A percentile compares a stretch with the other conserved stretches of the same genome.
phyloP scores from a whole-genome alignment of 2,113 vertebrate genomes.

The Puma concolor region DNA sequence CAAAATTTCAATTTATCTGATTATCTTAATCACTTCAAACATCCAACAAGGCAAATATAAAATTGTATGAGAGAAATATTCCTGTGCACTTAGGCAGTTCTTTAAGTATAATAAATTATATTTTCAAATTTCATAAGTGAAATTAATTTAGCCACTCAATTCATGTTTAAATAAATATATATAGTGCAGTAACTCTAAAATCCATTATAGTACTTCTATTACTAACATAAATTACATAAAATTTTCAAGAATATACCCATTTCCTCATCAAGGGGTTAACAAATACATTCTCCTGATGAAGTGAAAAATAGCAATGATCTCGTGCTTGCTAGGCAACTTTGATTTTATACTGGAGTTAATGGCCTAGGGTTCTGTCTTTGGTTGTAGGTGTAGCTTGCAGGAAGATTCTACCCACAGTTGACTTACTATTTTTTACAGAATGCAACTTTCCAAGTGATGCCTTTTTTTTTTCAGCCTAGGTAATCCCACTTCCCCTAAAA shows the following conservation, averaged over 20 bases:
- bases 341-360: not conserved
- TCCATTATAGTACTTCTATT: not conserved
- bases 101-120: not conserved
- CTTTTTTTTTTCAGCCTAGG: not conserved
- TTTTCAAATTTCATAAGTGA: not conserved
- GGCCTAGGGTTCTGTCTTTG: not conserved
- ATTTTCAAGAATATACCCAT: not conserved
- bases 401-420: not conserved
- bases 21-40: slow-evolving; percentile 21
- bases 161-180: not conserved
- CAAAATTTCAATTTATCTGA: slow-evolving; percentile 31
- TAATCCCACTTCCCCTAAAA: not conserved
- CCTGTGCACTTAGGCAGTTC: not conserved
- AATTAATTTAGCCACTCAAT: not conserved
- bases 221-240: not conserved
- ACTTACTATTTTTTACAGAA: not conserved
- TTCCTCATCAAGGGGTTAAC: not conserved
- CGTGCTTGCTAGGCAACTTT: not conserved
- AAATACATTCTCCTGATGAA: not conserved
- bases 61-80: not conserved
- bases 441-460: not conserved
- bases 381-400: not conserved
- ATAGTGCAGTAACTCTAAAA: not conserved
- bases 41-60: not conserved
- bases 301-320: not conserved